Conservation (phyloP, 2,113 vertebrate species). For the Nannospalax galili region DNA sequence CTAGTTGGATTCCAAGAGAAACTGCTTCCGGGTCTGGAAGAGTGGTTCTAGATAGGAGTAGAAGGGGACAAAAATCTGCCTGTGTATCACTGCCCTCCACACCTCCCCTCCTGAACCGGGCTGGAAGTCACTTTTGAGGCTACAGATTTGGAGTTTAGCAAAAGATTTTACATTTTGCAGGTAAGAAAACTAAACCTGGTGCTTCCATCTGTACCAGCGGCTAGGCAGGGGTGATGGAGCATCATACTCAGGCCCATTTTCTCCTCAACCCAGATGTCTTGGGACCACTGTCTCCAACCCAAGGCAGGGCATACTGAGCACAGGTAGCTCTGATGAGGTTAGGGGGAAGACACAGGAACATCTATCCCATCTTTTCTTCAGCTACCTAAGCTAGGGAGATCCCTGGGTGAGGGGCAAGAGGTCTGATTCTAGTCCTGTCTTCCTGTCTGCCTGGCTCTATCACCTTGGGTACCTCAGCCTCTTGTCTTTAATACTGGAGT, state of each 20-base stretch:
- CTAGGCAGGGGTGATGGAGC: accelerated
- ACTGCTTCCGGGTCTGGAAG: neutral
- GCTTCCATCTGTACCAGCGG: neutral
- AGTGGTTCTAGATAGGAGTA: neutral
- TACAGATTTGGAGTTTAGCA: neutral
- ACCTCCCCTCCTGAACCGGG: neutral
- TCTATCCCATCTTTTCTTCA: accelerated
- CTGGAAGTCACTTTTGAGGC: neutral
- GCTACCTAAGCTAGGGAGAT: neutral
- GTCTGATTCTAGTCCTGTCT: neutral
- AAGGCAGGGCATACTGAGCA: neutral
- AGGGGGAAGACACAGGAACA: neutral
- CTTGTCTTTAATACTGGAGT: neutral
- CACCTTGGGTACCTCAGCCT: neutral
- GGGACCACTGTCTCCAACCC: accelerated
- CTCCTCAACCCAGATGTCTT: neutral
- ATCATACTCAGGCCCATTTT: neutral
- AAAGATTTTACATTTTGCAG: neutral
- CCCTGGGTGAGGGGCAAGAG: neutral
- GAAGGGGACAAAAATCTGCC: neutral
- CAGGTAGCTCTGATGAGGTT: no score
- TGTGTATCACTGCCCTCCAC: no score
- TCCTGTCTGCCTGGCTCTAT: neutral
- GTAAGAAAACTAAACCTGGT: neutral
- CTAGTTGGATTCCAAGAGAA: neutral